Base-by-base conservation (phyloP, 2,797 vertebrate species). In the Smutsia gigantea region DNA sequence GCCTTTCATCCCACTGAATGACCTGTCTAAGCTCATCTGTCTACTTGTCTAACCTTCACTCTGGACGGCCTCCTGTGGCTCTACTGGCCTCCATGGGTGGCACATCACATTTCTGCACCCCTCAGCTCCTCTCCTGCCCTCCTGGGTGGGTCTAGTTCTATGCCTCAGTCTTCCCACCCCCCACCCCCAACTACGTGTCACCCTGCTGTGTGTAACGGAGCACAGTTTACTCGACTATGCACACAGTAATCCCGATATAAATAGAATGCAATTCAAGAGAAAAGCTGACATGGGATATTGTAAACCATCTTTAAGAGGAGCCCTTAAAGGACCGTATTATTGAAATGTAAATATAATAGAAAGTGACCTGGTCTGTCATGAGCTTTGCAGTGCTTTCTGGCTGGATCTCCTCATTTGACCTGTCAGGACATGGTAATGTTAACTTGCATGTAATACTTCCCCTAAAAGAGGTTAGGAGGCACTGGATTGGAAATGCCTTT, bases 361-460 rank as follows among this genome's bases (percentile, higher is more conserved):
- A 95, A 91, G 72, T 97, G 96, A 96, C 96, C 97, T 77, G 90
- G 31, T 96, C 92, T 97, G 97, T 97, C 96, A 97, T 29, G 84
- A 92, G 82, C 68, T 94, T 93, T 69, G 10, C 82, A 90, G 1
- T 71, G 93, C 68, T 93, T 94, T 93, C 92, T 49, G 68, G 81
- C 71, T 61, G 25, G 94, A 75, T 63, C 95, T 46, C 90, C 64
- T 95, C 96, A 98, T 97, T 53, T 78, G 93, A 91, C 95, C 94
- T 95, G 96, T 97, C 97, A 97, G 95, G 53, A 42, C 88, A 88
- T 37, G 78, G 91, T 84, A 42, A 96, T 53, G 55, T 88, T 92
- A 94, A 90, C 95, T 88, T 96, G 88, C n/a, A 82, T 75, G 12
- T 69, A 55, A 46, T 81, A 77, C 85, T 87, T 94, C 39, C 96